phyloP scores from a whole-genome alignment of 2,888 invertebrate genomes.

The Synergus umbraculus region DNA sequence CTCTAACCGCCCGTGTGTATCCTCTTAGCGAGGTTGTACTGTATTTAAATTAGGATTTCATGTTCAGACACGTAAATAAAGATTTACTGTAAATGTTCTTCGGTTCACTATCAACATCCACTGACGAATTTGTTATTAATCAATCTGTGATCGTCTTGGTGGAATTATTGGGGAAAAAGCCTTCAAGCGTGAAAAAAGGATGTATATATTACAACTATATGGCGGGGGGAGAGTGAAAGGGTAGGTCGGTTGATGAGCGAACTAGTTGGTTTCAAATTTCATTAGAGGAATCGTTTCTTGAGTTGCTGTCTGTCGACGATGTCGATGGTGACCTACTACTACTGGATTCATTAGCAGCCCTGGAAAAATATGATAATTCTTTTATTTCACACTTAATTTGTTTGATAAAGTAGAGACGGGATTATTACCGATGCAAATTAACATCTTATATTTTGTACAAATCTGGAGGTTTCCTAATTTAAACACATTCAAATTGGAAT shows the following conservation, averaged over 20 bases:
- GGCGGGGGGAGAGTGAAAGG: slow-evolving; percentile 19
- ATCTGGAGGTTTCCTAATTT: no score
- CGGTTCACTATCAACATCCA: background rate
- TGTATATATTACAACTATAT: slow-evolving; percentile 27
- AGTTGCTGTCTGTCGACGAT: slow-evolving; percentile 61
- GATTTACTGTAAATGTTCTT: background rate
- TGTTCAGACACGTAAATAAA: background rate
- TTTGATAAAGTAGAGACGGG: background rate
- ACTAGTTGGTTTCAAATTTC: slow-evolving; percentile 62
- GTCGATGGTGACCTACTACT: slow-evolving; percentile 66
- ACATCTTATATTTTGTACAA: background rate
- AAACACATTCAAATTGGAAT: no score
- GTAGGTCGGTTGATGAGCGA: slow-evolving; percentile 17
- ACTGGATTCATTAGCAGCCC: slow-evolving; percentile 70
- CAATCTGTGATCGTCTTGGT: background rate
- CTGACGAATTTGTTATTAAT: background rate
- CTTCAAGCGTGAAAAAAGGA: slow-evolving; percentile 20
- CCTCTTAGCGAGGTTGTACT: no score
- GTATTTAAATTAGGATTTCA: slow-evolving; percentile 4
- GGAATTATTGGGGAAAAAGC: slow-evolving; percentile 3
- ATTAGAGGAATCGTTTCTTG: slow-evolving; percentile 66
- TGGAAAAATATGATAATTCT: slow-evolving; percentile 53
- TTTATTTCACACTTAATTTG: background rate
- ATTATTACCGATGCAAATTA: background rate
- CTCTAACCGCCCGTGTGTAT: no score